Percentiles rank a stretch among this genome's conserved stretches.
Conservation (phyloP, 2,113 vertebrate species). For the Hepsetus odoe region DNA sequence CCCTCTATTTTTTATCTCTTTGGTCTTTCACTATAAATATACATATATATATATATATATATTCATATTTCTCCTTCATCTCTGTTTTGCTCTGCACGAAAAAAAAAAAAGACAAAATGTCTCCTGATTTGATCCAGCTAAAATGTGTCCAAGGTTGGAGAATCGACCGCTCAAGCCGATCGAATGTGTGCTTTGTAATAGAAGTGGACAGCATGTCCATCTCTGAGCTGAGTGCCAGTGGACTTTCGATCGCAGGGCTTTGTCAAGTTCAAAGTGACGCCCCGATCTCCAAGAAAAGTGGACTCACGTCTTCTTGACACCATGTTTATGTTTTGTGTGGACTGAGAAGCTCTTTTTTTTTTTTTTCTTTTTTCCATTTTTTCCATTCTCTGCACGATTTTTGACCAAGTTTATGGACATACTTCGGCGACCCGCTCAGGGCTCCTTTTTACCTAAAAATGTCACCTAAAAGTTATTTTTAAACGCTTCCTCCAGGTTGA, state of each 20-base stretch:
- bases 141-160: conserved; percentile 35
- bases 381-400: conserved; percentile 47
- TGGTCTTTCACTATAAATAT: conserved; percentile 31
- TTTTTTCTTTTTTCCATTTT: conserved; percentile 23
- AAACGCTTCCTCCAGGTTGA: too few species aligned
- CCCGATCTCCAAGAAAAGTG: conserved; percentile 37
- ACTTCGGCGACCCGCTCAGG: background rate
- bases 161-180: conserved; percentile 15
- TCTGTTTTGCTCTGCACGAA: background rate
- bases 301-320: conserved; percentile 43
- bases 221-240: conserved; percentile 14
- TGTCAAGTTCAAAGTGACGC: background rate
- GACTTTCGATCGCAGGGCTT: conserved; percentile 39
- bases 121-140: conserved; percentile 45
- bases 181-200: conserved; percentile 32
- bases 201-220: conserved; percentile 22
- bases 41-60: background rate
- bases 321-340: conserved; percentile 44
- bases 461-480: too few species aligned
- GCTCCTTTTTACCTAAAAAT: conserved; percentile 2
- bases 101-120: conserved; percentile 10
- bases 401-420: conserved; percentile 46
- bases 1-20: conserved; percentile 15
- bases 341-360: conserved; percentile 49
- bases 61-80: background rate